These are phyloP conservation scores for Cheiracanthium punctorium DNA, from an alignment of 2,888 invertebrate genomes.

Conservation along the genomic window DNA sequence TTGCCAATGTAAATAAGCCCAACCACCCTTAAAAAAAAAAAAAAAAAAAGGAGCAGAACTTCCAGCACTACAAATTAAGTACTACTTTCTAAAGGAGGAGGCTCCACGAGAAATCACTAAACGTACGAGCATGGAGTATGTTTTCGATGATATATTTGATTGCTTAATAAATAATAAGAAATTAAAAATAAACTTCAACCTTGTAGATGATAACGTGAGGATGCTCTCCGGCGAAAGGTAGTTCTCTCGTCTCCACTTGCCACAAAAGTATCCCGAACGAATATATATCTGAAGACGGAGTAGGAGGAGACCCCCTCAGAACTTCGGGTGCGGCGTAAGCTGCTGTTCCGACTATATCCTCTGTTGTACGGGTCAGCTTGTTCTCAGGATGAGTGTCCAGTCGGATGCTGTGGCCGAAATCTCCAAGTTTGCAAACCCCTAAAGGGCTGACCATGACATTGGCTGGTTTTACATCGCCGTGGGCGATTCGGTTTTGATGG, in stretches of 20 bases:
- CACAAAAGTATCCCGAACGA: slow-evolving; percentile 57
- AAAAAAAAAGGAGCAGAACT: too few species aligned
- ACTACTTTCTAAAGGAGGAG: too few species aligned
- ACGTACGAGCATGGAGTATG: too few species aligned
- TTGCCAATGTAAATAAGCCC: too few species aligned
- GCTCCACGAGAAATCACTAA: too few species aligned
- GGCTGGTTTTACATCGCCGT: slow-evolving; percentile 59
- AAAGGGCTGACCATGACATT: slow-evolving; percentile 58
- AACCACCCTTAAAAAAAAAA: too few species aligned
- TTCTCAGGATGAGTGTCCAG: background rate
- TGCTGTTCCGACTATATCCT: slow-evolving; percentile 36
- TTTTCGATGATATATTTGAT: too few species aligned
- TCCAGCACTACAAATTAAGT: too few species aligned
- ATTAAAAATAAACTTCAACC: too few species aligned
- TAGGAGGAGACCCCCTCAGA: slow-evolving; percentile 30
- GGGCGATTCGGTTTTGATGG: slow-evolving; percentile 39
- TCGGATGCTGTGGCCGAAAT: slow-evolving; percentile 49
- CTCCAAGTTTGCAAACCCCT: slow-evolving; percentile 60
- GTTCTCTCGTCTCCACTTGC: slow-evolving; percentile 51
- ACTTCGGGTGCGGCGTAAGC: slow-evolving; percentile 62
- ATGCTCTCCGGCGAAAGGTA: slow-evolving; percentile 60
- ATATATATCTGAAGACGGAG: slow-evolving; percentile 34
- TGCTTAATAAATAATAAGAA: too few species aligned
- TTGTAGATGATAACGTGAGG: slow-evolving; percentile 64
- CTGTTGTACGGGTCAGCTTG: background rate